A percentile compares a stretch with the other conserved stretches of the same genome.
phyloP scores from a whole-genome alignment of 2,113 vertebrate species.

The Accipiter cooperii region DNA sequence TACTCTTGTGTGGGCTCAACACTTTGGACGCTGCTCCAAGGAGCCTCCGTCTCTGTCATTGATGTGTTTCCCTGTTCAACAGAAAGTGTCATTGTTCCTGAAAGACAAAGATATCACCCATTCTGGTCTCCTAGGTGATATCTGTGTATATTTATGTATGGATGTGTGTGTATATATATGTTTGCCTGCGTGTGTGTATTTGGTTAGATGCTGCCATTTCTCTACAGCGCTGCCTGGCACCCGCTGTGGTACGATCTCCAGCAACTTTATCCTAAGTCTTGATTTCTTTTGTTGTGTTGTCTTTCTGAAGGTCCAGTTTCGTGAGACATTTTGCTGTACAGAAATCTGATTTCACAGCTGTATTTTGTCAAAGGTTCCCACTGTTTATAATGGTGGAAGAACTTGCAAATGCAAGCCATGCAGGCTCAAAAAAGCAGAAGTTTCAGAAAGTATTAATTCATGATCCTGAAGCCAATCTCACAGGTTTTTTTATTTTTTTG shows the following conservation, averaged over 20 bases:
- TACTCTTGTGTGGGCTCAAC: not conserved
- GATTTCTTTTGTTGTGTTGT: not conserved
- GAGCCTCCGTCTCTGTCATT: not conserved
- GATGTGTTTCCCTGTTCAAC: not conserved
- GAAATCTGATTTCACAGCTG: not conserved
- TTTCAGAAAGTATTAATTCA: conserved; percentile 24
- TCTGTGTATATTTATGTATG: not conserved
- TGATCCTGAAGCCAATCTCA: not conserved
- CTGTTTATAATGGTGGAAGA: not conserved
- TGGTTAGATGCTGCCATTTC: not conserved
- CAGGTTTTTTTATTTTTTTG: not conserved
- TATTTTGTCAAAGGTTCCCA: not conserved
- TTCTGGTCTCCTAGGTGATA: not conserved
- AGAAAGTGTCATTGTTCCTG: not conserved
- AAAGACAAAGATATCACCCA: not conserved
- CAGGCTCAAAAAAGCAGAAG: not conserved
- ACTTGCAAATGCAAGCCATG: not conserved
- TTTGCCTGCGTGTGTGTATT: not conserved
- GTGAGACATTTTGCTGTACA: not conserved
- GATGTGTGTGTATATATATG: not conserved
- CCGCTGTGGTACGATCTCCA: not conserved
- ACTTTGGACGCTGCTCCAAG: not conserved
- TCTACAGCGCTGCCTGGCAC: not conserved
- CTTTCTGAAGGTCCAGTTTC: not conserved
- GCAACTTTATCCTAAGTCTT: not conserved